Evolutionary conservation across 2,888 invertebrate genomes (phyloP), one percentile per base, ranked within the genome.

Genomic region (Lacanobia wlatinum): DNA sequence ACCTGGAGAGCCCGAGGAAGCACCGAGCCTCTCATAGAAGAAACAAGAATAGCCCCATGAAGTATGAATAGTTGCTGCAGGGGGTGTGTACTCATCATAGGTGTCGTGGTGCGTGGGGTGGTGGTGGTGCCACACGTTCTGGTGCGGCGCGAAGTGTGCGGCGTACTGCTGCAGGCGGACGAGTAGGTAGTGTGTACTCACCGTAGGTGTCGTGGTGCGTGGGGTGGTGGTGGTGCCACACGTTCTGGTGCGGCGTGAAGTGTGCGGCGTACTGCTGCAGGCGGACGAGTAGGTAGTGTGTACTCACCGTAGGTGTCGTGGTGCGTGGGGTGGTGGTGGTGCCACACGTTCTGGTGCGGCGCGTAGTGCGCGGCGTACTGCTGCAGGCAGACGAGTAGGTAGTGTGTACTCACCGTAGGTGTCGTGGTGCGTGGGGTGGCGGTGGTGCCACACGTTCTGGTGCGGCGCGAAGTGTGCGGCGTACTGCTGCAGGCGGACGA

Each of bases 281-380:
- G 52, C 10, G 9, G 18, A n/a, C n/a, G n/a, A n/a, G n/a, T n/a
- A n/a, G n/a, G n/a, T n/a, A n/a, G n/a, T 10, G n/a, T 7, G 21
- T 14, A 74, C 86, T 73, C 70, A 95, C 96, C 94, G 82, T 96
- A 96, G 0, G 92, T 77, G 84, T 96, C 96, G 82, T 95, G 95
- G 85, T 95, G 95, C 67, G 92, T 86, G 40, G 94, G 91, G 87
- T 93, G 94, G 82, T 94, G 93, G 80, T 93, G 95, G 75, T 95
- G 95, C 95, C 95, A 94, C 50, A 94, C 94, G 90, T 94, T 94
- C 92, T 96, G 95, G 86, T 94, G 95, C 70, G 95, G 94, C 70
- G 94, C 92, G 90, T 94, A 95, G 92, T 94, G 95, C 66, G 95
- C 94, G 89, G 95, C 94, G 91, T 95, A 95, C 92, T 50, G 50